A percentile compares a stretch with the other conserved stretches of the same genome.
Conservation (phyloP, 64 coral and sea anemone species). For the Dendrophyllia cribrosa region DNA sequence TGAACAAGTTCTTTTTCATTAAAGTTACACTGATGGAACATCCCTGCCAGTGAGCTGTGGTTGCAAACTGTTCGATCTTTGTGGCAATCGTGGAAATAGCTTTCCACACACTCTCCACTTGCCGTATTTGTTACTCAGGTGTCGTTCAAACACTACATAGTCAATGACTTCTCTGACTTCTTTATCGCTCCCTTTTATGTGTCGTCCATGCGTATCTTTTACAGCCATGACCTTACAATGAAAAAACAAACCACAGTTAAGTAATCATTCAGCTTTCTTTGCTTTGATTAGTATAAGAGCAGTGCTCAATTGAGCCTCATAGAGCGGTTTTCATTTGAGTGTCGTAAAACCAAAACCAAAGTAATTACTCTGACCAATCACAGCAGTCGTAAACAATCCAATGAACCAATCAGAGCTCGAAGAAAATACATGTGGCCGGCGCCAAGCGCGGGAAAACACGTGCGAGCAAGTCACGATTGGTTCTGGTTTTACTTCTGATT, state of each 20-base stretch:
- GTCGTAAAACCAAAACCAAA: too few species aligned
- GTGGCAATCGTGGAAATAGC: conserved; percentile 60
- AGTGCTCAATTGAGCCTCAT: too few species aligned
- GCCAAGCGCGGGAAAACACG: too few species aligned
- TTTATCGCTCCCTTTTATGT: conserved; percentile 90
- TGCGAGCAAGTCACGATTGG: too few species aligned
- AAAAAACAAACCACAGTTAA: neutral
- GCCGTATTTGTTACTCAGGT: conserved; percentile 80
- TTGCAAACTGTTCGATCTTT: neutral
- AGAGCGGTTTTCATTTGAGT: too few species aligned
- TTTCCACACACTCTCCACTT: conserved; percentile 89
- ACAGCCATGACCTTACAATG: conserved; percentile 78
- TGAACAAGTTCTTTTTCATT: too few species aligned
- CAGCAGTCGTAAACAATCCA: too few species aligned
- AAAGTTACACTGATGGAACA: conserved; percentile 17
- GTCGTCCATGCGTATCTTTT: conserved; percentile 80
- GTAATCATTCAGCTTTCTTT: neutral
- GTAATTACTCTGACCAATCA: too few species aligned
- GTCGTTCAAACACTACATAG: conserved; percentile 88
- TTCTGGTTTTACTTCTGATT: too few species aligned
- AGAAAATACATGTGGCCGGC: too few species aligned
- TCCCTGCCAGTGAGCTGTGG: conserved; percentile 41
- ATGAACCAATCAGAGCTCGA: too few species aligned
- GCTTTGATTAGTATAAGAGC: too few species aligned
- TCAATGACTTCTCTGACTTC: conserved; percentile 81